These are phyloP conservation scores for Picathartes gymnocephalus DNA, from an alignment of 2,113 vertebrate species.

Conservation along the genomic window DNA sequence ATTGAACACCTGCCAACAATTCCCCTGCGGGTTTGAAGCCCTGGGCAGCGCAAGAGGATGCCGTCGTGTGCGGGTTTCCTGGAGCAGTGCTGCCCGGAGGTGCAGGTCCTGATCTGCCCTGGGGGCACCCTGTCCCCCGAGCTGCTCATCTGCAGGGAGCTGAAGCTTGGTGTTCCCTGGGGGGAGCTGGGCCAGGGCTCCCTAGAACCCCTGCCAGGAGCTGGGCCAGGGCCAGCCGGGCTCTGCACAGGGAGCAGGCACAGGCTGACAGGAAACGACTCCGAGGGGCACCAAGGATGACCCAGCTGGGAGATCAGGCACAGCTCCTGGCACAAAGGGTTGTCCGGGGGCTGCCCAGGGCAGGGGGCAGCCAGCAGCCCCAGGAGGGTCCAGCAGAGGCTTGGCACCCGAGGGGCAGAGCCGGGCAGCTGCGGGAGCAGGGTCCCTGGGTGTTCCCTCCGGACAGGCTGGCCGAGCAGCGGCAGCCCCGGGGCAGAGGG, in stretches of 20 bases:
- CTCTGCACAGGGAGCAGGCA: background rate
- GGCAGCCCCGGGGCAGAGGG: background rate
- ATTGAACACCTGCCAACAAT: background rate
- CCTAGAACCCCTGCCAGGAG: background rate
- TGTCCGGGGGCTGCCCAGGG: background rate
- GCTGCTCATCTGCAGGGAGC: background rate
- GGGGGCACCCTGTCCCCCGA: background rate
- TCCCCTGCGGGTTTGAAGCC: background rate
- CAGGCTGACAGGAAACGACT: accelerated
- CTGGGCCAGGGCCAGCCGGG: background rate
- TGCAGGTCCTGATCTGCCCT: accelerated
- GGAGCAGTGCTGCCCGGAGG: background rate
- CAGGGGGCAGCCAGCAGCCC: background rate
- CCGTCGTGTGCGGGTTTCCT: accelerated
- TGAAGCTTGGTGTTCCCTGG: background rate
- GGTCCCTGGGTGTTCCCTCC: accelerated
- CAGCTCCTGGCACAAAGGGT: accelerated
- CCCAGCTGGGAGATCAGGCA: too few species aligned
- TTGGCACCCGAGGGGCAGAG: background rate
- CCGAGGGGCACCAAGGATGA: too few species aligned
- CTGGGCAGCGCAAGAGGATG: background rate
- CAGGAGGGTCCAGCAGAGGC: accelerated
- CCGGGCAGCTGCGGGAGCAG: background rate
- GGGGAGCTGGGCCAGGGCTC: background rate
- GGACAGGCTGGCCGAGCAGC: too few species aligned